Evolutionary conservation across 2,113 vertebrate species (phyloP).

Genomic region (Marmota monax): DNA sequence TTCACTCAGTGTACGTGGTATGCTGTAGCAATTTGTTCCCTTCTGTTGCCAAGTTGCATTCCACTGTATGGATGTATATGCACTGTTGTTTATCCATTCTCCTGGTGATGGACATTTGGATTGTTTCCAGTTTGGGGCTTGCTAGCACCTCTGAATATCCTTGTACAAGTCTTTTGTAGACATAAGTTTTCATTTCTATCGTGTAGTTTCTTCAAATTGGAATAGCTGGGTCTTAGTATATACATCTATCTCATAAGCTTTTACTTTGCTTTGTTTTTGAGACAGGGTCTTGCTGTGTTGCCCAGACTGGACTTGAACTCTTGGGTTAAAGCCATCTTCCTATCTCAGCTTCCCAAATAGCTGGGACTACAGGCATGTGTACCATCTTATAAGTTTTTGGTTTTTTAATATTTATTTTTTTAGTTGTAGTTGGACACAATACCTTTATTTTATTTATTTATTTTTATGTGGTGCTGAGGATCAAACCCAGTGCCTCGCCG

Average conservation of each 20-base stretch:
- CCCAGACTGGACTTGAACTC: too few species aligned
- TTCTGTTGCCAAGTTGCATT: slow-evolving; percentile 1
- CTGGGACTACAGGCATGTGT: background rate
- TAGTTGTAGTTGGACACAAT: background rate
- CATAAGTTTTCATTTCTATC: background rate
- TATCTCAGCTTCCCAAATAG: background rate
- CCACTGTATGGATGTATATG: background rate
- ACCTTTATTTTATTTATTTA: too few species aligned
- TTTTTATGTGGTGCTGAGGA: too few species aligned
- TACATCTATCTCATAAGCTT: background rate
- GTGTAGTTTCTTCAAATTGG: background rate
- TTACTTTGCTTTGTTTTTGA: background rate
- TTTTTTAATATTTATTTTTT: slow-evolving; percentile 19
- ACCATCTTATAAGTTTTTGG: background rate
- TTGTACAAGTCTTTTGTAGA: background rate
- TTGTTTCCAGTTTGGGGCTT: background rate
- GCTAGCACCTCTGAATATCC: background rate
- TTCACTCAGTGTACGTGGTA: background rate
- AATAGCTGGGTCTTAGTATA: background rate
- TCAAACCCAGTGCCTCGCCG: too few species aligned
- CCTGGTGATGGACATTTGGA: background rate
- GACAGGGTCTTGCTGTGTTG: too few species aligned
- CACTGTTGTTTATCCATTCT: background rate
- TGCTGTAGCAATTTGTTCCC: background rate
- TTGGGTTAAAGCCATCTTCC: background rate